Evolutionary conservation across 2,888 invertebrate species (phyloP).

Genomic region (Yponomeuta sedellus): DNA sequence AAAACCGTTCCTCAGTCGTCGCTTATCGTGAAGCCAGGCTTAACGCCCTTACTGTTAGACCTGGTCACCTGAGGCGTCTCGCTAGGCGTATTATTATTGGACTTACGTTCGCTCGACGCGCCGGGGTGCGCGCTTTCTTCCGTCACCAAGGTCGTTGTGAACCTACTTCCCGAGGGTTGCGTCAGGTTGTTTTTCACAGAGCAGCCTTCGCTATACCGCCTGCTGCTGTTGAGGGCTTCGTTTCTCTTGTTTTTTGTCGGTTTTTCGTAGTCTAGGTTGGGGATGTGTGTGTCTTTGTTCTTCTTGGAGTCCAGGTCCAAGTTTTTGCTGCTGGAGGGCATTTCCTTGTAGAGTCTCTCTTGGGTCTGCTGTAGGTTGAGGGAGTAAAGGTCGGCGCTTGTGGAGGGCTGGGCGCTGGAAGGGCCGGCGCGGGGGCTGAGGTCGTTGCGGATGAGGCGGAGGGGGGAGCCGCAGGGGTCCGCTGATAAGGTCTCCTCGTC

Average conservation of each 20-base stretch:
- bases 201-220: conserved; percentile 60
- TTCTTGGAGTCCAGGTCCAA: conserved; percentile 50
- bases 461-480: conserved; percentile 62
- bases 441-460: conserved; percentile 53
- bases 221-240: conserved; percentile 53
- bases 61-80: conserved; percentile 43
- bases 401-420: conserved; percentile 39
- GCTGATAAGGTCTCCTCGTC: conserved; percentile 76
- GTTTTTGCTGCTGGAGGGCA: conserved; percentile 65
- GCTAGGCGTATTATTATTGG: conserved; percentile 33
- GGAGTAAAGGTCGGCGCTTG: conserved; percentile 50
- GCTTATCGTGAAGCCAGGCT: conserved; percentile 54
- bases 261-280: conserved; percentile 43
- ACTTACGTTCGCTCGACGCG: conserved; percentile 40
- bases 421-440: conserved; percentile 42
- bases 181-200: conserved; percentile 49
- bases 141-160: conserved; percentile 59
- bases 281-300: conserved; percentile 40
- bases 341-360: conserved; percentile 57
- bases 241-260: conserved; percentile 38
- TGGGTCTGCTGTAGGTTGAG: conserved; percentile 56
- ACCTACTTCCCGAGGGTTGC: conserved; percentile 46
- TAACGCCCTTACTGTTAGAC: conserved; percentile 48
- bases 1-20: conserved; percentile 25
- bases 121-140: conserved; percentile 46